These are phyloP conservation scores for Reinhardtius hippoglossoides DNA, from an alignment of 2,113 vertebrate genomes.

Conservation along the genomic window DNA sequence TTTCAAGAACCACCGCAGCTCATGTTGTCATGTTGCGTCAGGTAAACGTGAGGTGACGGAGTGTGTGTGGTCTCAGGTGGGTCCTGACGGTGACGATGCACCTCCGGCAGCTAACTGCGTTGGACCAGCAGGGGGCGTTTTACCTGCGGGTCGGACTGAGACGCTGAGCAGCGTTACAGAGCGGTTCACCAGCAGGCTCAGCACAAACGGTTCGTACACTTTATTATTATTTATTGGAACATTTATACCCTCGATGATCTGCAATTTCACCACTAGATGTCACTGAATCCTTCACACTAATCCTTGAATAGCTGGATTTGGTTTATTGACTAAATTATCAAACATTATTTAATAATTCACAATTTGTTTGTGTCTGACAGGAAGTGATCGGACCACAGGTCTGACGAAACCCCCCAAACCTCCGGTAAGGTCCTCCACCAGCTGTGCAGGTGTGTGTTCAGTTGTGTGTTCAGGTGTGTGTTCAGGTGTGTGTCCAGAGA, in stretches of 20 bases:
- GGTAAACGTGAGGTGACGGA: neutral
- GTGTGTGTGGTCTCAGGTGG: slow-evolving; percentile 26
- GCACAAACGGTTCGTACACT: neutral
- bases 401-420: slow-evolving; percentile 13
- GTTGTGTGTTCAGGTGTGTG: too few relatives aligned
- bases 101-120: neutral
- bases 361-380: slow-evolving; percentile 30
- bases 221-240: neutral
- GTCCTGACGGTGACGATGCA: neutral
- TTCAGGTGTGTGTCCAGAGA: too few relatives aligned
- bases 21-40: neutral
- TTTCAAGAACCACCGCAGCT: neutral
- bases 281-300: neutral
- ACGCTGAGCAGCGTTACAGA: slow-evolving; percentile 61
- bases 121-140: too few relatives aligned
- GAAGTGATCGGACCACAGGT: slow-evolving; percentile 3
- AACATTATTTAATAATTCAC: neutral
- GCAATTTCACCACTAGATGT: neutral
- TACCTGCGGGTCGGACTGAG: neutral
- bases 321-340: too few relatives aligned
- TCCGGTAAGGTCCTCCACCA: slow-evolving; percentile 23
- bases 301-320: too few relatives aligned
- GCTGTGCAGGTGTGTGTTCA: neutral
- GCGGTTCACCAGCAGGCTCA: neutral
- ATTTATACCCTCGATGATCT: neutral